Conservation (phyloP, 2,113 vertebrate genomes). For the Etheostoma spectabile region DNA sequence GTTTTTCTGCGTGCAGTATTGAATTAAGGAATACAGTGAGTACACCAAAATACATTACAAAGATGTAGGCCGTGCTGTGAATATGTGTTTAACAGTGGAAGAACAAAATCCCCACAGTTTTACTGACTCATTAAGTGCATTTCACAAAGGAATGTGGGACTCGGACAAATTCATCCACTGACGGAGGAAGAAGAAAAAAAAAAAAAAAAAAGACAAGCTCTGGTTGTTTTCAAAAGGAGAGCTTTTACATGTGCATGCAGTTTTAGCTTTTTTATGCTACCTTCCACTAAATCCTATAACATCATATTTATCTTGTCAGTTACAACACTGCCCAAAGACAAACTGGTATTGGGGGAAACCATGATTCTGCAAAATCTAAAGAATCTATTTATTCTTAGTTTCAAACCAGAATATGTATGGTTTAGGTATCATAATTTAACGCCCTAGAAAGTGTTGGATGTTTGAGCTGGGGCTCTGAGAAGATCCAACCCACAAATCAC, state of each 20-base stretch:
- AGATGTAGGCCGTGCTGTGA: slow-evolving; percentile 8
- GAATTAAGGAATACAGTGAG: not conserved
- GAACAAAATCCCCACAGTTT: slow-evolving; percentile 49
- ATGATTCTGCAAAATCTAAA: slow-evolving; percentile 47
- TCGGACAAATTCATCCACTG: slow-evolving; percentile 57
- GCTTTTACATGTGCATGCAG: slow-evolving; percentile 65
- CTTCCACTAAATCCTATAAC: slow-evolving; percentile 49
- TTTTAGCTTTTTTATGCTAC: slow-evolving; percentile 59
- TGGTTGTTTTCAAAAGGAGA: slow-evolving; percentile 76
- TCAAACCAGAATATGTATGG: slow-evolving; percentile 56
- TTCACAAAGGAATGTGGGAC: slow-evolving; percentile 67
- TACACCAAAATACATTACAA: not conserved
- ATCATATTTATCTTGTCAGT: slow-evolving; percentile 65
- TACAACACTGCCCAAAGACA: slow-evolving; percentile 61
- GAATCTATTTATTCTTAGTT: slow-evolving; percentile 36
- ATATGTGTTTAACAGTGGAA: not conserved
- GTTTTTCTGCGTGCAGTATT: not conserved
- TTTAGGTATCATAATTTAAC: slow-evolving; percentile 65
- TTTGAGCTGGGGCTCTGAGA: slow-evolving; percentile 46
- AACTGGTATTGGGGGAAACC: slow-evolving; percentile 33
- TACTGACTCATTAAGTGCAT: slow-evolving; percentile 51
- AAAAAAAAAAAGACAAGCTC: slow-evolving; percentile 45
- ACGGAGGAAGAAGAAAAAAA: slow-evolving; percentile 24
- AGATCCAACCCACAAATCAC: slow-evolving; percentile 81
- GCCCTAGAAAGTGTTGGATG: slow-evolving; percentile 43